These are phyloP conservation scores for Sminthurides aquaticus DNA, from an alignment of 2,888 invertebrate species.

Conservation along the genomic window DNA sequence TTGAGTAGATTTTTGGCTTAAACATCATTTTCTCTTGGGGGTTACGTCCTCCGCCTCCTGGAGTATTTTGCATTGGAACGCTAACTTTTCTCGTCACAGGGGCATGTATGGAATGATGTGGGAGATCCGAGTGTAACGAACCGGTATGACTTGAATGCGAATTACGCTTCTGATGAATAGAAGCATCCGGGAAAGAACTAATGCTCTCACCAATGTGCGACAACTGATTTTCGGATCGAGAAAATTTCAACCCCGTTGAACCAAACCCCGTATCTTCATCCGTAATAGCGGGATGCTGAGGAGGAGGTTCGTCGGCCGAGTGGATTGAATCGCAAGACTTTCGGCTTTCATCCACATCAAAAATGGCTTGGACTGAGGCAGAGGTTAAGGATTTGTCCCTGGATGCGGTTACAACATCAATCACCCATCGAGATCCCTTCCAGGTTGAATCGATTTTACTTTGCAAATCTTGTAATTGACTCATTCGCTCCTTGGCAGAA, in stretches of 20 bases:
- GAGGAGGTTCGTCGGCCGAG: constrained; percentile 29
- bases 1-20: constrained; percentile 32
- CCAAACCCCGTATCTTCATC: constrained; percentile 49
- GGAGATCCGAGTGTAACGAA: constrained; percentile 23
- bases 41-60: neutral
- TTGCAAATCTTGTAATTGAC: constrained; percentile 75
- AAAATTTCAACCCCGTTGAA: constrained; percentile 46
- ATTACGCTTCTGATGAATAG: constrained; percentile 39
- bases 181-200: neutral
- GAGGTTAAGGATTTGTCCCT: constrained; percentile 59
- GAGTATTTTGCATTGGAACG: constrained; percentile 13
- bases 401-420: constrained; percentile 89
- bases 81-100: constrained; percentile 19
- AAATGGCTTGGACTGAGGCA: constrained; percentile 45
- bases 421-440: constrained; percentile 92
- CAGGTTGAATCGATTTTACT: constrained; percentile 77
- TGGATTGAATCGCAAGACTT: constrained; percentile 31
- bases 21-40: constrained; percentile 26
- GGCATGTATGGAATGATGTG: constrained; percentile 13
- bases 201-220: constrained; percentile 12
- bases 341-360: constrained; percentile 27
- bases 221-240: constrained; percentile 34
- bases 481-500: constrained; percentile 74
- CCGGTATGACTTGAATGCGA: constrained; percentile 43
- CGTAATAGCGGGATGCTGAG: constrained; percentile 23